Evolutionary conservation across 1,140 invertebrate species (phyloP).

Genomic region (Macrotrachela quadricornifera): DNA sequence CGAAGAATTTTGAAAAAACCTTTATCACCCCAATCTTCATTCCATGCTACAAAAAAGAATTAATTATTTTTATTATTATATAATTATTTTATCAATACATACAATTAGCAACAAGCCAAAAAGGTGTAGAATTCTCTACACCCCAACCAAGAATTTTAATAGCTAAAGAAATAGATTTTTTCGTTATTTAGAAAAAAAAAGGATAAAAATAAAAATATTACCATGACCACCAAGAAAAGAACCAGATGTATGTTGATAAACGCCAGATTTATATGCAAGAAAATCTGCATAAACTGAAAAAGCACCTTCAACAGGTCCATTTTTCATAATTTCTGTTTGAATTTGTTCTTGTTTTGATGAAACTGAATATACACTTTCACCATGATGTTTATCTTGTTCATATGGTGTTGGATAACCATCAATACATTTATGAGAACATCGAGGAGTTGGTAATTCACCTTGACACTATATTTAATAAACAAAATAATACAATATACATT

Average conservation of each 20-base stretch:
- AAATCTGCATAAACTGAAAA: conserved; percentile 75
- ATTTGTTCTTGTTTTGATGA: conserved; percentile 36
- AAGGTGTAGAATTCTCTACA: conserved; percentile 49
- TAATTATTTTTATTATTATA: too few species aligned
- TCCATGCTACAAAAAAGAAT: too few species aligned
- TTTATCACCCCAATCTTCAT: too few species aligned
- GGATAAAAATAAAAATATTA: neutral
- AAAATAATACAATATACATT: neutral
- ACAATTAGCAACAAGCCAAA: conserved; percentile 77
- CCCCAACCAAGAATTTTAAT: conserved; percentile 72
- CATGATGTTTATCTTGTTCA: conserved; percentile 51
- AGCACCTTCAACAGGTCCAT: conserved; percentile 71
- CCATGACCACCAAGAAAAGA: neutral
- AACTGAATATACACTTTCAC: conserved; percentile 19
- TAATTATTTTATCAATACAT: too few species aligned
- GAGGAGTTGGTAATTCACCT: conserved; percentile 47
- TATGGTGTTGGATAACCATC: conserved; percentile 46
- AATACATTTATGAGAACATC: conserved; percentile 49
- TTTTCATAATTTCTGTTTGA: conserved; percentile 55
- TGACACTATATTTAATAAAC: conserved; percentile 32
- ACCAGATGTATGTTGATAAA: conserved; percentile 7
- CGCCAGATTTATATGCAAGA: conserved; percentile 55
- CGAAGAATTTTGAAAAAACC: conserved; percentile 69
- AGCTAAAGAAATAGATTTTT: conserved; percentile 55
- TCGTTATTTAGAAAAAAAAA: conserved; percentile 32